phyloP scores from a whole-genome alignment of 2,888 invertebrate species.

The Ganaspis brasiliensis region DNA sequence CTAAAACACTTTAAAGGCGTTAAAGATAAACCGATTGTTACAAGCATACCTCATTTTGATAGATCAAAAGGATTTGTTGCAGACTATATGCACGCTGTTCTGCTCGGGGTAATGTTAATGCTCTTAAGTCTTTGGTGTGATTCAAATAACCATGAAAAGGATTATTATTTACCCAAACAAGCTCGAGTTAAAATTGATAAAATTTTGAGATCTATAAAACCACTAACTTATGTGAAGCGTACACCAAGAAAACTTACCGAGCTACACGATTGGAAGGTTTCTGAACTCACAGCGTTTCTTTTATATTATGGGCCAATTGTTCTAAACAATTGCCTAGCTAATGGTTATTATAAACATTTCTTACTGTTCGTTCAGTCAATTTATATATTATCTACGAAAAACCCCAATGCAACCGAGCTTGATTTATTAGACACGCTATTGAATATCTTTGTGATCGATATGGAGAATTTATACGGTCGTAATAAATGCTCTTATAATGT shows the following conservation, averaged over 20 bases:
- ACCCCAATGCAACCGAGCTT: conserved; percentile 19
- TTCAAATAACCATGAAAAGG: not conserved
- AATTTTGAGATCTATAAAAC: not conserved
- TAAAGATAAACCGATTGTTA: conserved; percentile 35
- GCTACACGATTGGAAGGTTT: not conserved
- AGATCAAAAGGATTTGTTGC: conserved; percentile 30
- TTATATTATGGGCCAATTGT: conserved; percentile 28
- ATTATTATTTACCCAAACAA: not conserved
- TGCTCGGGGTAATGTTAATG: not conserved
- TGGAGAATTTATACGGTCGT: conserved; percentile 27
- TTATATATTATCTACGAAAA: conserved; percentile 7
- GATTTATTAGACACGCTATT: conserved; percentile 37
- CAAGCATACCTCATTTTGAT: conserved; percentile 44
- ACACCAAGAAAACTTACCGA: not conserved
- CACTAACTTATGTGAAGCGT: not conserved
- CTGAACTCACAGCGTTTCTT: conserved; percentile 41
- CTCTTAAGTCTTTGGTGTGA: not conserved
- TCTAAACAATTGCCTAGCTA: conserved; percentile 16
- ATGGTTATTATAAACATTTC: conserved; percentile 37
- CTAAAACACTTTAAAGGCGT: conserved; percentile 42
- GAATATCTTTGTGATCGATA: conserved; percentile 35
- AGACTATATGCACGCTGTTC: not conserved
- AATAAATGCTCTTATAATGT: conserved; percentile 50
- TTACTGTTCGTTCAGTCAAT: conserved; percentile 31
- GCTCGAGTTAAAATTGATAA: conserved; percentile 12